phyloP scores from a whole-genome alignment of 2,113 vertebrate species.

The Tyto alba region DNA sequence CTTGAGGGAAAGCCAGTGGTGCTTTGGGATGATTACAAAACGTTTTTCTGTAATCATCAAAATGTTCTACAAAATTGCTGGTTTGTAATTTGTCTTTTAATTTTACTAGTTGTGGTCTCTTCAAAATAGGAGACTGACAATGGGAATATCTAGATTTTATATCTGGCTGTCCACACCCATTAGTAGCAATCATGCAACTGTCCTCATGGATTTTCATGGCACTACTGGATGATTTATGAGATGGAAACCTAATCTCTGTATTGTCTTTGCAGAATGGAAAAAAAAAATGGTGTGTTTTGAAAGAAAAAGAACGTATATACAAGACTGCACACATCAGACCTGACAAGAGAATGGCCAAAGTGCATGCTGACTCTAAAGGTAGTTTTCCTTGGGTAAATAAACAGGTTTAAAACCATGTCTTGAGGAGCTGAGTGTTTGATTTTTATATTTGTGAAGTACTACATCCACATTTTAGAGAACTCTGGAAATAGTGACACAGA shows the following conservation, averaged over 20 bases:
- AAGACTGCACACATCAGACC: not conserved
- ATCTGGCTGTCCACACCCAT: not conserved
- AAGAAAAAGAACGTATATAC: not conserved
- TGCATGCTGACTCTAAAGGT: not conserved
- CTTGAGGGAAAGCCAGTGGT: conserved; percentile 1
- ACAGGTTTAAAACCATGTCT: not conserved
- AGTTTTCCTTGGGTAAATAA: not conserved
- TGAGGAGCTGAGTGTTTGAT: not conserved
- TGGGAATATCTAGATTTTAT: not conserved
- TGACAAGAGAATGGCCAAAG: not conserved
- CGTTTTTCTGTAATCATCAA: conserved; percentile 1
- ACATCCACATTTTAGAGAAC: not conserved
- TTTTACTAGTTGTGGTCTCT: not conserved
- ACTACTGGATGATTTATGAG: not conserved
- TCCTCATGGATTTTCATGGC: not conserved
- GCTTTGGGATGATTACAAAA: conserved; percentile 25
- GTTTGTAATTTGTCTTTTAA: conserved; percentile 31
- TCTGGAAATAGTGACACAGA: not conserved
- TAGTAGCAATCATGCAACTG: not conserved
- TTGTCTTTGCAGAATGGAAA: not conserved
- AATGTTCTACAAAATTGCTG: conserved; percentile 13
- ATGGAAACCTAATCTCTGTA: not conserved
- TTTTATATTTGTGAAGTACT: not conserved
- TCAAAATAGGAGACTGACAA: not conserved
- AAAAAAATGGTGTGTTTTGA: not conserved